Percentiles rank a stretch among this genome's conserved stretches.
These are phyloP conservation scores for Acanthosepion esculentum DNA, from an alignment of 2,888 invertebrate genomes.

Conservation along the genomic window DNA sequence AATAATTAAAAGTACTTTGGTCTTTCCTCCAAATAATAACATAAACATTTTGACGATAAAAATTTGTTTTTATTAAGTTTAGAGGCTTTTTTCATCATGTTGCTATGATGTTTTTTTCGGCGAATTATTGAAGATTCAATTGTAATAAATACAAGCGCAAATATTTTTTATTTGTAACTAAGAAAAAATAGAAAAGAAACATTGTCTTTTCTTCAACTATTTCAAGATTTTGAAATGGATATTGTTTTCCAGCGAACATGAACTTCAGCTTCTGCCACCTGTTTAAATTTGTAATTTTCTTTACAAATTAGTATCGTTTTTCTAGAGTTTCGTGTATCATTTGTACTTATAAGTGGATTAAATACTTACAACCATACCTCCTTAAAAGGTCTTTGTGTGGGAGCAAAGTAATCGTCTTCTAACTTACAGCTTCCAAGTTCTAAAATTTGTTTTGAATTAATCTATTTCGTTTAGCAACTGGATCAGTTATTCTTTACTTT, in stretches of 20 bases:
- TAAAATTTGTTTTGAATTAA: not conserved
- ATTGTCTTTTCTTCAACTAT: not conserved
- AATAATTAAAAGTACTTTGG: too few species aligned
- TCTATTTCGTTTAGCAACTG: not conserved
- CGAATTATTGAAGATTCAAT: not conserved
- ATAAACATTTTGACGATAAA: too few species aligned
- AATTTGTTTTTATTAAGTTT: too few species aligned
- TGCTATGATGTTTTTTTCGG: too few species aligned
- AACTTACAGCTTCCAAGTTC: not conserved
- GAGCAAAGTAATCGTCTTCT: not conserved
- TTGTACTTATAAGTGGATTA: not conserved
- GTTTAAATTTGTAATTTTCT: slow-evolving; percentile 5
- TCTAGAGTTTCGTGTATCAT: not conserved
- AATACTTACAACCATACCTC: not conserved
- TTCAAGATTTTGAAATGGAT: not conserved
- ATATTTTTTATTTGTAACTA: not conserved
- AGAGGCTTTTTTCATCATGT: too few species aligned
- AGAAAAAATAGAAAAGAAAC: not conserved
- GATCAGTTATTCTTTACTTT: not conserved
- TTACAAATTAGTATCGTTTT: not conserved
- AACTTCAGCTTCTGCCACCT: not conserved
- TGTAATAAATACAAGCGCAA: not conserved
- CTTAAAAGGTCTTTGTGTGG: not conserved
- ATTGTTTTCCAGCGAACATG: not conserved
- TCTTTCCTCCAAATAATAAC: too few species aligned